Conservation (phyloP, 2,113 vertebrate species). For the Macquaria australasica region DNA sequence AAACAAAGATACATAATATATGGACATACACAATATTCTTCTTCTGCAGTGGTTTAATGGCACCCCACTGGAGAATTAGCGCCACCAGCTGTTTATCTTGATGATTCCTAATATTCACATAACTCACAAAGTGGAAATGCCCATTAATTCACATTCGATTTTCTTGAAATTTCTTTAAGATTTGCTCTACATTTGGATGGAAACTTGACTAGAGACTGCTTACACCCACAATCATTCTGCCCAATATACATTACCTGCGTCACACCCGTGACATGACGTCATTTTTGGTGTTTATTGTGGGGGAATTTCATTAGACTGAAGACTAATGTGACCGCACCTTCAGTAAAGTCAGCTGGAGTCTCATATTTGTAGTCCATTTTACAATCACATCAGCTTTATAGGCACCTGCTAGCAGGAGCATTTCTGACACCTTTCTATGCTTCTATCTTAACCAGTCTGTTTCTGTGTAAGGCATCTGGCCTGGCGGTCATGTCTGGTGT, state of each 20-base stretch:
- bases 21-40: not conserved
- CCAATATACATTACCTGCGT: not conserved
- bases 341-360: not conserved
- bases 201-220: not conserved
- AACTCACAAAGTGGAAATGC: not conserved
- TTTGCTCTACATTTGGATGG: not conserved
- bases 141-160: not conserved
- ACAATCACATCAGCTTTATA: not conserved
- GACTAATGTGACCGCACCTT: conserved; percentile 41
- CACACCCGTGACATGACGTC: not conserved
- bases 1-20: not conserved
- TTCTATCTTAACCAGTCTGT: not conserved
- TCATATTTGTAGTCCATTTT: not conserved
- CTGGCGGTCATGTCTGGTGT: conserved; percentile 1
- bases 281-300: not conserved
- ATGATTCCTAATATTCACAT: not conserved
- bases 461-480: not conserved
- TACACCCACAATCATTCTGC: too few relatives aligned
- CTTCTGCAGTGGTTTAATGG: not conserved
- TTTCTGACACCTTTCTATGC: conserved; percentile 9
- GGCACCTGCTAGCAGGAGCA: not conserved
- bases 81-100: not conserved
- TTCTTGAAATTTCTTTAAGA: not conserved
- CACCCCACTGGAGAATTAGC: too few relatives aligned
- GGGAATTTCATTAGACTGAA: not conserved